phyloP scores from a whole-genome alignment of 2,797 vertebrate genomes.

The Acridotheres tristis region DNA sequence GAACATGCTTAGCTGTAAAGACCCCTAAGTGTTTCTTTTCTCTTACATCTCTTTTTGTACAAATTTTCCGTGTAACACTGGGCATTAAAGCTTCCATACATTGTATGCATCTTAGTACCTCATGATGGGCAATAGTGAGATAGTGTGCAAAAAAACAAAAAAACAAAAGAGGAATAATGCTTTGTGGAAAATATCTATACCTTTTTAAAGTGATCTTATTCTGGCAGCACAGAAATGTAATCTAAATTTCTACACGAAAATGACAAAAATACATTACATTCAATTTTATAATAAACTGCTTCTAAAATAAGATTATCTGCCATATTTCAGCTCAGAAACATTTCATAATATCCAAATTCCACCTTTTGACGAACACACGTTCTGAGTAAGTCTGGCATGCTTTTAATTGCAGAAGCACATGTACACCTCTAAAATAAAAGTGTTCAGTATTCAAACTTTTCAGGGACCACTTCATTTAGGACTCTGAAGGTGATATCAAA shows the following conservation, averaged over 20 bases:
- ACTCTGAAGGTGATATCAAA: conserved; percentile 47
- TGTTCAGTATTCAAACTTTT: conserved; percentile 36
- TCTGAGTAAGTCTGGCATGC: conserved; percentile 18
- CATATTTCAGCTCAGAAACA: conserved; percentile 25
- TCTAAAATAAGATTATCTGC: conserved; percentile 24
- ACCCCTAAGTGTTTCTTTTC: neutral
- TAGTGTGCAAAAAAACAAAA: neutral
- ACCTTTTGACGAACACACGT: neutral
- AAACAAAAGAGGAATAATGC: neutral
- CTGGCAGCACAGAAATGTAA: neutral
- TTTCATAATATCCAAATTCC: neutral
- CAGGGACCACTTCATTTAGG: conserved; percentile 54
- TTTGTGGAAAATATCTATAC: neutral
- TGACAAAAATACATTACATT: neutral
- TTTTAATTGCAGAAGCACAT: conserved; percentile 27
- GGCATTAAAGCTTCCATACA: neutral
- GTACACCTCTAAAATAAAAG: conserved; percentile 49
- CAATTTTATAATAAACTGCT: conserved; percentile 10
- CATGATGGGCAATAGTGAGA: neutral
- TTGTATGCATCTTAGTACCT: neutral
- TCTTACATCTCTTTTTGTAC: neutral
- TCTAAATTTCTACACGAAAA: neutral
- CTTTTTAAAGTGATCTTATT: neutral
- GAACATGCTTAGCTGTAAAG: neutral
- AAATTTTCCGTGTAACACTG: neutral